Evolutionary conservation across 1,140 invertebrate genomes (phyloP), one percentile per base, ranked within the genome.

Genomic region (Hycleus phaleratus): DNA sequence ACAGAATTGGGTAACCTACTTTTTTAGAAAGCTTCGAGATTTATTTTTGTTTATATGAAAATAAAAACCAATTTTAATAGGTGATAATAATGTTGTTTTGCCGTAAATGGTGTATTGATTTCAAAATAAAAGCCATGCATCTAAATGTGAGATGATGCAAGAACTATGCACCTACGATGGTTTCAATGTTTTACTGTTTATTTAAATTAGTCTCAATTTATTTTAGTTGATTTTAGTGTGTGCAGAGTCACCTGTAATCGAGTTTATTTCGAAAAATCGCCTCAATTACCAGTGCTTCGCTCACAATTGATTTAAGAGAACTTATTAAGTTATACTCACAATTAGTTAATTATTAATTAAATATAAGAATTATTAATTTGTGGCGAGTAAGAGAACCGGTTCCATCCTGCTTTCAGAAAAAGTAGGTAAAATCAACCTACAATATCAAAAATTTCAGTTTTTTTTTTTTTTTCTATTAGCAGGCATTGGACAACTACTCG

Each of bases 61-160:
- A 42, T 42, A 42, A 42, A 42, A 45, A 47, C 32, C 52, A 46
- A 46, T 38, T 44, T 26, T 55, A 39, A 11, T 42, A 42, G 40
- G 40, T 42, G 9, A 38, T 55, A 38, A 46, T 38, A 66, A 68
- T 69, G 68, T 69, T 69, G 68, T 69, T 69, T 69, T 69, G 68
- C 68, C 68, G 68, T 69, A 69, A 69, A 61, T 32, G 32, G 7
- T 32, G 32, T 32, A 4, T 32, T 5, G 7, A 32, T 5, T 5
- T 32, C 32, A 46, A 56, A 45, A 38, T 38, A 38, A 11, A 62
- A 62, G 61, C 61, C 61, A 62, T 62, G 61, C 61, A 62, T 56
- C 43, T 32, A 32, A 32, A 32, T 32, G 7, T 32, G 32, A 32
- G 7, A 32, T 5, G 32, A 32, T 32, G 32, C 32, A 32, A 32